Evolutionary conservation across 2,888 invertebrate species (phyloP), one percentile per base, ranked within the genome.

Genomic region (Scrobipalpa costella): DNA sequence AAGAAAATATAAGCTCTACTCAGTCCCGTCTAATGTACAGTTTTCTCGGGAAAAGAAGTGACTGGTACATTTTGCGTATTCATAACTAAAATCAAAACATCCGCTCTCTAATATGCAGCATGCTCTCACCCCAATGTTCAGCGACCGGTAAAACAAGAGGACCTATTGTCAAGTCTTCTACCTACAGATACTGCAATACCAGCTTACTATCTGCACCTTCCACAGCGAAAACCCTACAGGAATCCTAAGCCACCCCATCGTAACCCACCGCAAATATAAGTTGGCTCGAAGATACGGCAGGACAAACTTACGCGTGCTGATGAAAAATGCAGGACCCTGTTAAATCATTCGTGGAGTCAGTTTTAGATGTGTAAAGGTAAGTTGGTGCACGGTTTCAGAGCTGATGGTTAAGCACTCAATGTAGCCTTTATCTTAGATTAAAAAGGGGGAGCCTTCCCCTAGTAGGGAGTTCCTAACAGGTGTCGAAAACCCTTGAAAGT

Each of bases 401-500:
- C 78, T 77, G 84, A 84, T 79, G 83, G 85, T 86, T 88, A 86
- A 85, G 86, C 80, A 86, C 86, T 88, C 88, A 86, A 89, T 88
- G 85, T 85, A 86, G 83, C 85, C 86, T 89, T 89, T 90, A 90
- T 89, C 88, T 89, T 79, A 88, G 90, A 90, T 90, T 88, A 89
- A 88, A 88, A 90, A 87, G 78, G 77, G 83, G 80, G 82, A 75
- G 77, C 75, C 73, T 71, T 71, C 74, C 70, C 70, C 67, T 68
- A 70, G 68, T 27, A 71, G 73, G 52, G 40, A 58, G 64, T 21
- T 71, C 67, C 72, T 68, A 71, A 72, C 79, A 79, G 78, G 79
- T 79, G 78, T 74, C 72, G 73, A 36, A 60, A 36, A 36, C 60
- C 38, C 62, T 63, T 58, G 15, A 50, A 13, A 49, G 63, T 63